phyloP scores from a whole-genome alignment of 2,888 invertebrate genomes.

The Ptilodon capucinus region DNA sequence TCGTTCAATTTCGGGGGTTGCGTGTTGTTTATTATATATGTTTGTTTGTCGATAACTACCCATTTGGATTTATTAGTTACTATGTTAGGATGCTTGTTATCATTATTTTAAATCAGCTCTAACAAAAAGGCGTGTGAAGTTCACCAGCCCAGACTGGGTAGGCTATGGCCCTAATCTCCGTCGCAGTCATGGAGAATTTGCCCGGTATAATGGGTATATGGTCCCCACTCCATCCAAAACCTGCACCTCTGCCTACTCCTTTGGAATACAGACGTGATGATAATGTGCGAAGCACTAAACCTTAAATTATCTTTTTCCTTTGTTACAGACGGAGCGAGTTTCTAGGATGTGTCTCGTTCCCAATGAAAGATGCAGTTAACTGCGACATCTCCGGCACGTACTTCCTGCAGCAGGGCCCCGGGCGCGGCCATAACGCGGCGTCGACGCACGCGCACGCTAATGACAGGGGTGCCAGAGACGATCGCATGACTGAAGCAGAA shows the following conservation, averaged over 20 bases:
- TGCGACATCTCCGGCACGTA: conserved; percentile 87
- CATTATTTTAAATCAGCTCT: too few species aligned
- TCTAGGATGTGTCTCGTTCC: conserved; percentile 96
- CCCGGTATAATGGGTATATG: too few species aligned
- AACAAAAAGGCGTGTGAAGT: too few species aligned
- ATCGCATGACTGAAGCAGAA: conserved; percentile 58
- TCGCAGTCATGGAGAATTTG: too few species aligned
- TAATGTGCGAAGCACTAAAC: background rate
- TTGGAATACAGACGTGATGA: too few species aligned
- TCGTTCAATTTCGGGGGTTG: background rate
- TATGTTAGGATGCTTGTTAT: too few species aligned
- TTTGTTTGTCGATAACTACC: too few species aligned
- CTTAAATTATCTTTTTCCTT: conserved; percentile 18
- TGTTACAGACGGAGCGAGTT: conserved; percentile 95
- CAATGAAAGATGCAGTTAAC: conserved; percentile 90
- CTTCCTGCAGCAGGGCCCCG: conserved; percentile 83
- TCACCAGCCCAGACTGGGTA: too few species aligned
- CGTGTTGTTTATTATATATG: background rate
- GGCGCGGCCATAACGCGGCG: conserved; percentile 49
- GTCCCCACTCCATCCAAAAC: too few species aligned
- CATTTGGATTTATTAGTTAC: too few species aligned
- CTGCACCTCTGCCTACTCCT: too few species aligned
- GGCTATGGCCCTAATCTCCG: too few species aligned
- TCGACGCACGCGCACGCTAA: conserved; percentile 47
- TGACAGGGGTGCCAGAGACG: conserved; percentile 50